Evolutionary conservation across 2,113 vertebrate species (phyloP).

Genomic region (Mustela lutreola): DNA sequence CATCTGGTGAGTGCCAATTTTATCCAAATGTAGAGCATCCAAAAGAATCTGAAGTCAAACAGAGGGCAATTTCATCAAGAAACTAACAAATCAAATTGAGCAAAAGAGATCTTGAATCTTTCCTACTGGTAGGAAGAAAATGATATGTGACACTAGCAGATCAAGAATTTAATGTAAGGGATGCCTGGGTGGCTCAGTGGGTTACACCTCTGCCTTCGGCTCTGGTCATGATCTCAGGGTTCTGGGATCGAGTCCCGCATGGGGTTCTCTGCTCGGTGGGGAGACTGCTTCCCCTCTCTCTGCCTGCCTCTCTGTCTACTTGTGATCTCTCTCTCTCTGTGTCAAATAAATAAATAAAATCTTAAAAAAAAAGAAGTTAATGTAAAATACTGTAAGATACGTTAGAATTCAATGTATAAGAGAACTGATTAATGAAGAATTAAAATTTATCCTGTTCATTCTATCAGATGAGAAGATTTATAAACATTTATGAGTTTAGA

Average conservation of each 20-base stretch:
- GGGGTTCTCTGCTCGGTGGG: too few species aligned
- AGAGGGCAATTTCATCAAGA: conserved; percentile 75
- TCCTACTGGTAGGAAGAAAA: conserved; percentile 36
- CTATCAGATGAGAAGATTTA: conserved; percentile 32
- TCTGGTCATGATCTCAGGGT: too few species aligned
- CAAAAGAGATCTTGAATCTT: conserved; percentile 37
- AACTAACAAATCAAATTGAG: conserved; percentile 66
- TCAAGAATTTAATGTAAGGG: neutral
- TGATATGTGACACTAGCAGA: neutral
- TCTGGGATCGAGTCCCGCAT: too few species aligned
- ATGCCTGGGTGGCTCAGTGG: too few species aligned
- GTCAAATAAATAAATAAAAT: too few species aligned
- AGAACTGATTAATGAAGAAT: conserved; percentile 28
- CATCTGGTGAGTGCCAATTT: conserved; percentile 75
- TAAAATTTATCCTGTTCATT: conserved; percentile 36
- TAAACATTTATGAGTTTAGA: conserved; percentile 45
- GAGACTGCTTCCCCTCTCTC: too few species aligned
- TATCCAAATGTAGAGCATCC: conserved; percentile 62
- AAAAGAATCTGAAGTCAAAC: conserved; percentile 66
- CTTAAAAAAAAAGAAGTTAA: neutral
- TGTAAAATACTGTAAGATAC: conserved; percentile 2
- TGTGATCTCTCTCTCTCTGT: too few species aligned
- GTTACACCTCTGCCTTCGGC: too few species aligned
- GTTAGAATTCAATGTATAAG: conserved; percentile 37
- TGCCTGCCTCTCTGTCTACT: too few species aligned